Conservation (phyloP, 2,888 invertebrate genomes). For the Druceiella hillmani region DNA sequence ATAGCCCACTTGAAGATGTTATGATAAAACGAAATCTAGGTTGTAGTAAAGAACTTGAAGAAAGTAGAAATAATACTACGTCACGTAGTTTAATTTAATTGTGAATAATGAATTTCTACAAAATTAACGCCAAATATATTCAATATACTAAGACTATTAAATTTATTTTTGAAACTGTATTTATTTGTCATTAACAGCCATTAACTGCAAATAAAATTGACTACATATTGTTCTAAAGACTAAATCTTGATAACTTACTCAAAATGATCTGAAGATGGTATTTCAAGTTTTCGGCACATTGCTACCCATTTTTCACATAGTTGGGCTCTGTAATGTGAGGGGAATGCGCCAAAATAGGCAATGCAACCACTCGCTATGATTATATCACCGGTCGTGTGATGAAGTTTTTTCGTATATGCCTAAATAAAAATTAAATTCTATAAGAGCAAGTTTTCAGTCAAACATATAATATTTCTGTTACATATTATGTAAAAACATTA, state of each 20-base stretch:
- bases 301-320: constrained; percentile 64
- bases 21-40: too few species aligned
- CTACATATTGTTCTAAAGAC: neutral
- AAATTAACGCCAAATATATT: too few species aligned
- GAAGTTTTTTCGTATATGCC: constrained; percentile 60
- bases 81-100: too few species aligned
- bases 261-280: constrained; percentile 67
- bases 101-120: too few species aligned
- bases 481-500: too few species aligned
- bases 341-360: constrained; percentile 90
- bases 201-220: neutral
- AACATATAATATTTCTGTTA: too few species aligned
- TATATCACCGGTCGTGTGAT: constrained; percentile 79
- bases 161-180: too few species aligned
- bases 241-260: constrained; percentile 50
- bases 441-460: constrained; percentile 7
- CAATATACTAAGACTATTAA: too few species aligned
- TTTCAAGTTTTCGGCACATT: constrained; percentile 57
- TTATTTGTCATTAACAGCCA: constrained; percentile 1
- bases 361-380: constrained; percentile 82
- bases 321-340: constrained; percentile 62
- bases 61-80: too few species aligned
- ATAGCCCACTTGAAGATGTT: too few species aligned
- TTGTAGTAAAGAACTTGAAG: too few species aligned
- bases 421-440: constrained; percentile 28